Base-by-base conservation (phyloP, 1,140 invertebrate species). In the Drosophila elegans region DNA sequence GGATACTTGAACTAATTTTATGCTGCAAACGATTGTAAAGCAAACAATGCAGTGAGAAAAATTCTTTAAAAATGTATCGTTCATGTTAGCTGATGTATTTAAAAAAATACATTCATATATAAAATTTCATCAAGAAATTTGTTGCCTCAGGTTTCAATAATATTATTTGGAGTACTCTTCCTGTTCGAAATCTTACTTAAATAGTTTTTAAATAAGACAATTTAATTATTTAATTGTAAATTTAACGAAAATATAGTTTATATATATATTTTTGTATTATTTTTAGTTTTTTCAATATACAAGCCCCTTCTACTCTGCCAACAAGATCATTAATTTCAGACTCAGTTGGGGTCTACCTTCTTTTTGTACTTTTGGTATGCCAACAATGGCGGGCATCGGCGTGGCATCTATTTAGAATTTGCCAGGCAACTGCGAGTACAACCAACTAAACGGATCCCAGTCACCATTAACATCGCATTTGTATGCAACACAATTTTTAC, bases 301-400 rank as follows among this genome's bases (percentile, higher is more conserved):
- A 25, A 51, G 60, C 10, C 38, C 32, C 9, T 49, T 25, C 44
- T 42, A 62, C 61, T 68, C 64, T 71, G 25, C 49, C 42, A 79
- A 62, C 72, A 60, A 75, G 78, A 85, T 90, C 78, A 80, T 89
- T 85, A 89, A 89, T 72, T 80, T 64, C 80, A 84, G 60, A 44
- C 45, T 63, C 46, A 56, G 72, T 44, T 27, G n/a, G 13, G 45
- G 48, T 27, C 56, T n/a, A 51, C 44, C 55, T 49, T 13, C 51
- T 16, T 36, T 38, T 41, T 62, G 38, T 61, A 39, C n/a, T 41
- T 34, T 42, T 61, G 55, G 42, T 57, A 62, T 73, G 66, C 83
- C 52, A 64, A 88, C 75, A 83, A 66, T 88, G 66, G 45, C 45
- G 55, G 42, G 21, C 46, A 60, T 52, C 60, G 64, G 41, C 52